Conservation (phyloP, 2,113 vertebrate species). For the Garra rufa region DNA sequence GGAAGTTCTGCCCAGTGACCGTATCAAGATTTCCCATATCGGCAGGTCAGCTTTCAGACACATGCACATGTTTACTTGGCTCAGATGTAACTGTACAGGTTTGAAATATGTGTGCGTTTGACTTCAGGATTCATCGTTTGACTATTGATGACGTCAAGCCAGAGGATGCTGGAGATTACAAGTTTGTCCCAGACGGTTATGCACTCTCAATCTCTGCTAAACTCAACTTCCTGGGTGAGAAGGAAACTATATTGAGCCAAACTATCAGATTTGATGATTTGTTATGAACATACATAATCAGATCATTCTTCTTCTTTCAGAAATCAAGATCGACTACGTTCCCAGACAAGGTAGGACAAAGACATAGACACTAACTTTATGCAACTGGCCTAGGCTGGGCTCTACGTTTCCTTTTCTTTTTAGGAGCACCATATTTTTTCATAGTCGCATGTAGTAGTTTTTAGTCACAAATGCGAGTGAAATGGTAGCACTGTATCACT, state of each 20-base stretch:
- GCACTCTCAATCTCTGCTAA: slow-evolving; percentile 89
- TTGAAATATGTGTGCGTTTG: slow-evolving; percentile 24
- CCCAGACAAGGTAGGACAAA: slow-evolving; percentile 86
- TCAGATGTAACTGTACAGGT: not conserved
- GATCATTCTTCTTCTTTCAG: slow-evolving; percentile 67
- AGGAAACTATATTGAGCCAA: not conserved
- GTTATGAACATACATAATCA: slow-evolving; percentile 18
- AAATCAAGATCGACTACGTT: slow-evolving; percentile 93
- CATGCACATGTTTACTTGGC: not conserved
- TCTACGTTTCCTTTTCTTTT: too few relatives aligned
- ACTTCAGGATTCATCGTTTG: slow-evolving; percentile 82
- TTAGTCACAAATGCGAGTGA: too few relatives aligned
- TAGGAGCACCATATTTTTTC: too few relatives aligned
- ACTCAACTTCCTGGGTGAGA: slow-evolving; percentile 90
- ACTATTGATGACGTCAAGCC: slow-evolving; percentile 83
- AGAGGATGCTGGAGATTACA: slow-evolving; percentile 89
- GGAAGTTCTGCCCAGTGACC: slow-evolving; percentile 83
- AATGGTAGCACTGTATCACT: too few relatives aligned
- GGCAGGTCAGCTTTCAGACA: slow-evolving; percentile 73
- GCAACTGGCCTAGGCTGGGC: not conserved
- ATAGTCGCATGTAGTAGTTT: too few relatives aligned
- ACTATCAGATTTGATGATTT: not conserved
- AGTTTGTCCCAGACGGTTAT: slow-evolving; percentile 87
- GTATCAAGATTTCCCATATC: slow-evolving; percentile 82
- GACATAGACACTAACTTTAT: not conserved